phyloP scores from a whole-genome alignment of 1,140 invertebrate genomes.

The Aplysia californica region DNA sequence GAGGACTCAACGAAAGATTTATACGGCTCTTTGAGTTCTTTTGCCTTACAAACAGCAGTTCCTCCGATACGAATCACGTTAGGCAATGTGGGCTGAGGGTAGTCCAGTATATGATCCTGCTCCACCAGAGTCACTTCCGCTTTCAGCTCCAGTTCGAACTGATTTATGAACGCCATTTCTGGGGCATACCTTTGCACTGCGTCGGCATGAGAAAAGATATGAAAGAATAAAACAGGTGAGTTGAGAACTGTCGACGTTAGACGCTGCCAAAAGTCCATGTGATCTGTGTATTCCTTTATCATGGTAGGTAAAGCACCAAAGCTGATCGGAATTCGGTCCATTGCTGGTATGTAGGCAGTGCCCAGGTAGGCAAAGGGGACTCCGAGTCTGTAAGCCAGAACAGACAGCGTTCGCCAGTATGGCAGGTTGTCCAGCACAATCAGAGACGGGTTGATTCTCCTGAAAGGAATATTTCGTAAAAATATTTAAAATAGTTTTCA shows the following conservation, averaged over 20 bases:
- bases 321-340: constrained; percentile 16
- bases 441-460: constrained; percentile 5
- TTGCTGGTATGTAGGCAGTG: not conserved
- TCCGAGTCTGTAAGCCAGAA: constrained; percentile 29
- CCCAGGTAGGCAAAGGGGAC: constrained; percentile 31
- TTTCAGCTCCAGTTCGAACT: constrained; percentile 14
- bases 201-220: too few species aligned
- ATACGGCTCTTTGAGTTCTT: constrained; percentile 10
- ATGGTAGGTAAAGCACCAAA: too few species aligned
- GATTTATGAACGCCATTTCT: constrained; percentile 17
- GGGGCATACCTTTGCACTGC: constrained; percentile 25
- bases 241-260: too few species aligned
- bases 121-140: constrained; percentile 34
- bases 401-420: constrained; percentile 15
- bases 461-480: too few species aligned
- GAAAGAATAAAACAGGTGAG: too few species aligned
- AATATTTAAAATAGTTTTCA: too few species aligned
- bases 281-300: too few species aligned
- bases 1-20: constrained; percentile 30
- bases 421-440: constrained; percentile 26
- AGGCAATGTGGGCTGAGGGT: constrained; percentile 33
- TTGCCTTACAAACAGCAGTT: constrained; percentile 14
- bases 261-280: too few species aligned
- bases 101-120: constrained; percentile 35
- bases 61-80: constrained; percentile 39